These are phyloP conservation scores for Enteromius argenteus DNA, from an alignment of 2,797 vertebrate genomes.

Conservation along the genomic window DNA sequence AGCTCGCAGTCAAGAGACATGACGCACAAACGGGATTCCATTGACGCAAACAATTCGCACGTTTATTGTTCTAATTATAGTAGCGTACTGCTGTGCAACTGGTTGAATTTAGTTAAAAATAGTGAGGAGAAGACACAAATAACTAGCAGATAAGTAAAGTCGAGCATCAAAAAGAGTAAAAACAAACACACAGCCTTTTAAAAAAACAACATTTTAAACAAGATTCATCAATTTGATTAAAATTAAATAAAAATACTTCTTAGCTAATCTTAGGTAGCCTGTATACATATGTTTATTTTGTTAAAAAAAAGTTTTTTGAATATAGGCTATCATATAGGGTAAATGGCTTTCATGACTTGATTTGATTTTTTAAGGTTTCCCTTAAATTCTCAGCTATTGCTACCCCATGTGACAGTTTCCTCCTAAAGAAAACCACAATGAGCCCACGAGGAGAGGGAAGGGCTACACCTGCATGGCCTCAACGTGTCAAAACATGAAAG, in stretches of 20 bases:
- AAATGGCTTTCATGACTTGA: no score
- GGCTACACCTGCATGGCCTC: slow-evolving; percentile 26
- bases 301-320: background rate
- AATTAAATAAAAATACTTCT: no score
- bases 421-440: background rate
- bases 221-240: background rate
- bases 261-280: background rate
- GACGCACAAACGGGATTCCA: slow-evolving; percentile 97
- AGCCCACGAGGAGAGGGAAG: slow-evolving; percentile 34
- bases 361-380: background rate
- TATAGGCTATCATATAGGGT: no score
- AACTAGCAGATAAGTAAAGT: slow-evolving; percentile 20
- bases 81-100: slow-evolving; percentile 51
- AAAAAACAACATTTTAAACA: background rate
- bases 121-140: slow-evolving; percentile 61
- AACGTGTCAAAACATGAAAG: slow-evolving; percentile 39
- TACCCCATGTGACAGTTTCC: background rate
- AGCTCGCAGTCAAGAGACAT: slow-evolving; percentile 72
- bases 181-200: slow-evolving; percentile 1
- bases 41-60: slow-evolving; percentile 84
- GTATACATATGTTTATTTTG: background rate
- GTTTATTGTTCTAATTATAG: slow-evolving; percentile 59
- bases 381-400: background rate
- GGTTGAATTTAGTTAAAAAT: slow-evolving; percentile 81
- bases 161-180: background rate